Evolutionary conservation across 2,113 vertebrate genomes (phyloP).

Genomic region (Dipodomys ordii): DNA sequence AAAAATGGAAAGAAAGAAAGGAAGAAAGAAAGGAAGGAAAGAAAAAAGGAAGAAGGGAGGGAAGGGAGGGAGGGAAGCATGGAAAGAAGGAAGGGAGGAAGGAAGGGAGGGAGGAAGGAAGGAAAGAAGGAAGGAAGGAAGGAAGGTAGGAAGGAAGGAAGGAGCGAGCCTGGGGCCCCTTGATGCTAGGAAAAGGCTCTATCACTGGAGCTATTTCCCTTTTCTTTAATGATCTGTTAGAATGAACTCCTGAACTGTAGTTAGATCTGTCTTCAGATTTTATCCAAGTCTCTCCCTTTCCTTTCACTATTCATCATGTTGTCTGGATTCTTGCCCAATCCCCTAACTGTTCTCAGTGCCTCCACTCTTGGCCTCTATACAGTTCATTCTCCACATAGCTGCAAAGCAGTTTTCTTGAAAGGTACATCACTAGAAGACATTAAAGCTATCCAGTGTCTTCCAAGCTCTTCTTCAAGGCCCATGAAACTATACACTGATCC

Average conservation of each 20-base stretch:
- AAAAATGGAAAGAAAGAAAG: no score
- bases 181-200: no score
- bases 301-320: not conserved
- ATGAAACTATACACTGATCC: not conserved
- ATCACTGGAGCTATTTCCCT: no score
- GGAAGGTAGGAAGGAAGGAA: no score
- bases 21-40: no score
- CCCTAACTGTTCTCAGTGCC: not conserved
- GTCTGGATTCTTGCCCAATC: not conserved
- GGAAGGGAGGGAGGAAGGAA: no score
- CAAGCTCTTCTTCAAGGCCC: not conserved
- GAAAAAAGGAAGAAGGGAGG: no score
- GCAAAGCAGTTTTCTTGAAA: not conserved
- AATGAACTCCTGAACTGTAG: not conserved
- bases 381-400: not conserved
- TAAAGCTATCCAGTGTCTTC: not conserved
- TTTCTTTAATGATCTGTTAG: no score
- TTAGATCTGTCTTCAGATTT: not conserved
- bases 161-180: no score
- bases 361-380: not conserved
- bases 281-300: not conserved
- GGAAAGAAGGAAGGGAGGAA: no score
- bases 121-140: no score
- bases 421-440: not conserved
- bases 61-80: no score